Conservation (phyloP, 2,888 invertebrate genomes). For the Psylliodes chrysocephalus region DNA sequence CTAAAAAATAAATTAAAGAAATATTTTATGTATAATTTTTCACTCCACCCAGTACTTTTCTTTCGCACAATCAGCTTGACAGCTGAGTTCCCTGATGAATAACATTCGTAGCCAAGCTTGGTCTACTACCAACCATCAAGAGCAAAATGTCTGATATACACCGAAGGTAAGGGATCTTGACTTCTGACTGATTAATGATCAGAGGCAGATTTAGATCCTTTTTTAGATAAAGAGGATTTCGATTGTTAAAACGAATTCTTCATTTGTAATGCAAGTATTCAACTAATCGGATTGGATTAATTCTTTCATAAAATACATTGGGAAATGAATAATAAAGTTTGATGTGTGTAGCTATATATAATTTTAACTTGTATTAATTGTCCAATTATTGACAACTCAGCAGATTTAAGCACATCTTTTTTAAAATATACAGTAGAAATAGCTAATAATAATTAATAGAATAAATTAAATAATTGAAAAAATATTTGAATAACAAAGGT, state of each 20-base stretch:
- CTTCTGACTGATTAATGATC: conserved; percentile 48
- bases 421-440: too few relatives aligned
- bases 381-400: too few relatives aligned
- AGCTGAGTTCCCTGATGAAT: conserved; percentile 47
- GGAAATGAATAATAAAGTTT: too few relatives aligned
- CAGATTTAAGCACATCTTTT: too few relatives aligned
- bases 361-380: too few relatives aligned
- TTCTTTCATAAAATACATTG: too few relatives aligned
- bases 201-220: conserved; percentile 36
- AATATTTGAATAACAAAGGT: too few relatives aligned
- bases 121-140: conserved; percentile 3
- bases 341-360: too few relatives aligned
- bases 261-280: neutral
- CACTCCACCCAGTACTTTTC: neutral
- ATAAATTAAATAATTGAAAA: too few relatives aligned
- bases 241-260: neutral
- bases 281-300: conserved; percentile 6
- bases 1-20: too few relatives aligned
- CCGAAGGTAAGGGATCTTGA: conserved; percentile 42
- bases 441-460: too few relatives aligned
- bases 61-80: conserved; percentile 33
- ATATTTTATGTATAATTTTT: neutral
- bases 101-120: conserved; percentile 32
- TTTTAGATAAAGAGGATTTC: conserved; percentile 2
- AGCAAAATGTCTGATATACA: conserved; percentile 44